Evolutionary conservation across 2,113 vertebrate species (phyloP).

Genomic region (Bungarus multicinctus): DNA sequence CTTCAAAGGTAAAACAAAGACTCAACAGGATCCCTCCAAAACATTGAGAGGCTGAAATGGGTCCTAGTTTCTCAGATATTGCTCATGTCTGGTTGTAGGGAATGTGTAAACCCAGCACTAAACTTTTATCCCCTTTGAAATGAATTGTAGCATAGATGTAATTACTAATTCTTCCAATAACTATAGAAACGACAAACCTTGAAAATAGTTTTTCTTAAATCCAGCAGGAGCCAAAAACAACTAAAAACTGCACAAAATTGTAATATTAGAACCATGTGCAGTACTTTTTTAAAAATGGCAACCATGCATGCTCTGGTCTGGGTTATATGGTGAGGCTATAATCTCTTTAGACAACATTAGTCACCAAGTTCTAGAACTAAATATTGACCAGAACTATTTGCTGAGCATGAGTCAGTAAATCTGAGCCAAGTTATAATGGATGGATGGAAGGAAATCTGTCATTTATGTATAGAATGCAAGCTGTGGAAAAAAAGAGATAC

Average conservation of each 20-base stretch:
- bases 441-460: neutral
- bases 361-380: neutral
- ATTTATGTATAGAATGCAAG: neutral
- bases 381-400: neutral
- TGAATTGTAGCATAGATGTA: neutral
- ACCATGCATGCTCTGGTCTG: neutral
- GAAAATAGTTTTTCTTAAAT: neutral
- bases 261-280: neutral
- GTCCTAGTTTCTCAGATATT: neutral
- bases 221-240: neutral
- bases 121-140: neutral
- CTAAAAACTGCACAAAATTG: neutral
- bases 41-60: neutral
- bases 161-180: neutral
- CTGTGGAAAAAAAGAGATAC: neutral
- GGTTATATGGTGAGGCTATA: neutral
- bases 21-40: neutral
- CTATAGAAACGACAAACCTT: neutral
- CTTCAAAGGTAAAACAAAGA: neutral
- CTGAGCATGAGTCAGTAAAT: neutral
- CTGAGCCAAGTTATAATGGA: neutral
- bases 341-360: neutral
- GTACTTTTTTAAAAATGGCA: neutral
- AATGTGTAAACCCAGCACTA: neutral
- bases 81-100: neutral